phyloP scores from a whole-genome alignment of 2,888 invertebrate species.

The Epirrita christyi region DNA sequence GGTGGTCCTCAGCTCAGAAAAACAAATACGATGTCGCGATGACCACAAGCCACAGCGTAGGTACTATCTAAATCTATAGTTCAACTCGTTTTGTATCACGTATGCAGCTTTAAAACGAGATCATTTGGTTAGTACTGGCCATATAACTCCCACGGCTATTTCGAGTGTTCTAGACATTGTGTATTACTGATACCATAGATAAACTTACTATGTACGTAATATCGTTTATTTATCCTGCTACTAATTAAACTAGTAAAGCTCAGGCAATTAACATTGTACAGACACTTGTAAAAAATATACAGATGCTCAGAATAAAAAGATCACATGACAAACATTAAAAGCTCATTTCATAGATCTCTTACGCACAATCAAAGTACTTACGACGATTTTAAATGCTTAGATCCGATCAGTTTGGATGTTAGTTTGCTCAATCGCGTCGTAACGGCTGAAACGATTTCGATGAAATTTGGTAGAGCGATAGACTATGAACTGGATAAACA shows the following conservation, averaged over 20 bases:
- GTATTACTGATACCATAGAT: no score
- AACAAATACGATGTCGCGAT: conserved; percentile 61
- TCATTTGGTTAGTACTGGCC: not conserved
- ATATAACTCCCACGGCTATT: not conserved
- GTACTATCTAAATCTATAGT: not conserved
- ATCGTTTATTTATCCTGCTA: conserved; percentile 8
- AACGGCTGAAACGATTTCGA: no score
- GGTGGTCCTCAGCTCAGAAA: conserved; percentile 59
- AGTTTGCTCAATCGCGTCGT: no score
- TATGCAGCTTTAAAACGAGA: not conserved
- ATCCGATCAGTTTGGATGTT: no score
- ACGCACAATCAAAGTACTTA: no score
- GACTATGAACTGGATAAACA: no score
- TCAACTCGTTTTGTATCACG: conserved; percentile 10
- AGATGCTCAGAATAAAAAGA: conserved; percentile 5
- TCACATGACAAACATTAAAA: conserved; percentile 3
- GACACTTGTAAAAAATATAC: conserved; percentile 6
- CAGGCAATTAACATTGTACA: conserved; percentile 19
- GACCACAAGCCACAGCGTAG: no score
- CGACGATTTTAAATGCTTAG: no score
- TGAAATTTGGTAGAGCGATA: no score
- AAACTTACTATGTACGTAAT: no score
- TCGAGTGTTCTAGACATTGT: conserved; percentile 6
- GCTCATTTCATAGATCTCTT: not conserved
- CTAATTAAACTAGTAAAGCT: conserved; percentile 20